Evolutionary conservation across 2,888 invertebrate genomes (phyloP), one percentile per base, ranked within the genome.

Genomic region (Lydus trimaculatus): DNA sequence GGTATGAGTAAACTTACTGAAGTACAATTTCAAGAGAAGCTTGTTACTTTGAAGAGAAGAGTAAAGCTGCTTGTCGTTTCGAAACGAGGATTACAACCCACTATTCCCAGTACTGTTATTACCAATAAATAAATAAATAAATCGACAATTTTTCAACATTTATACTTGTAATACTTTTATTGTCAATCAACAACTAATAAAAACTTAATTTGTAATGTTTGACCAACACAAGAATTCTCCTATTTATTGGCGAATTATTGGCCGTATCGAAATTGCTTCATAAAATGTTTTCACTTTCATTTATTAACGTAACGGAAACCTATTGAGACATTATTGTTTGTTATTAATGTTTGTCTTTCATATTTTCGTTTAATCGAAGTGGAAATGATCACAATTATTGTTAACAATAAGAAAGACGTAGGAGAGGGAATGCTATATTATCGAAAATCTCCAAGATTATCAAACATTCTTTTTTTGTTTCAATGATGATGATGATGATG

Each of bases 1-100:
- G 67, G 67, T 67, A 67, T 67, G 64, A 67, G 67, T 67, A 67
- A 64, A n/a, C n/a, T n/a, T n/a, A 60, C 67, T 63, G 52, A 67
- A 61, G 67, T 61, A 64, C 64, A 67, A 64, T 67, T 58, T 64
- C 64, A 64, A 67, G 64, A 33, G 8, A 7, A 33, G 33, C 33
- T 33, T 33, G 33, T 11, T 33, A n/a, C n/a, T n/a, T n/a, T n/a
- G n/a, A n/a, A n/a, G n/a, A n/a, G n/a, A n/a, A 33, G 33, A 33
- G 5, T 5, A 33, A 33, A 33, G 33, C 33, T 33, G 1, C 33
- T 6, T 33, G 33, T 8, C 1, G 11, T 33, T 8, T 8, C 8
- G 11, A 7, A 33, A 33, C 33, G 33, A 33, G 1, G 33, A 33
- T 33, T 33, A 33, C 7, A 6, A 33, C 9, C 33, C 7, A 5